Base-by-base conservation (phyloP, 1,140 invertebrate species). In the Ptiloglossa arizonensis region DNA sequence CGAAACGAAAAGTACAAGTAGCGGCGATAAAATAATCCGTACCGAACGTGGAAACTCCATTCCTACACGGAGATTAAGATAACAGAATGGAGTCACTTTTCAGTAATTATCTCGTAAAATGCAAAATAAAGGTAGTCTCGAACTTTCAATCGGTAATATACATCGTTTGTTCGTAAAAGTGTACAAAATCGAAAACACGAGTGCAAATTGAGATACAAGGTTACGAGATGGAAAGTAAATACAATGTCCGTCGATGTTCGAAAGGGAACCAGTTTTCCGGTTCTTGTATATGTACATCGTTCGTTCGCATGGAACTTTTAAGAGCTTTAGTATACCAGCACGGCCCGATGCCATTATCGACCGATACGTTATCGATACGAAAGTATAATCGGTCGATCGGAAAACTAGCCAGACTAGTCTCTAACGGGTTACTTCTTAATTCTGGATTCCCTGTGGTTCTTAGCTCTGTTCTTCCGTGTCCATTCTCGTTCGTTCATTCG, bases 331-430 rank as follows among this genome's bases (percentile, higher is more conserved):
- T 78, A 83, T n/a, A 77, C 87, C 88, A 83, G 88, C 74, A 67
- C 82, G 56, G 57, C 71, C 50, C 29, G 77, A 85, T 82, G 81
- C 89, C 88, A 90, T 92, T 92, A 92, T 86, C 81, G 78, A 79
- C 82, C 89, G 88, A 91, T 92, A 89, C 90, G 90, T 91, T 91
- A 90, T 89, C 88, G 85, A 87, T 86, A 82, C 86, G 87, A 90
- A 90, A 89, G 87, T 90, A 90, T 91, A 91, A 91, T 91, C 89
- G 88, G 59, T 52, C 76, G 71, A 67, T 81, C 78, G 81, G 85
- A 80, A 86, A 80, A 89, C 78, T 81, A 70, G 75, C 74, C 78
- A 62, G 52, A 70, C 54, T 56, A 60, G 62, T 38, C 68, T 19
- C 64, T 80, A 74, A 64, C 44, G 24, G 15, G 57, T 48, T 44